Evolutionary conservation across 2,797 vertebrate species (phyloP), one percentile per base, ranked within the genome.

Genomic region (Anguilla anguilla): DNA sequence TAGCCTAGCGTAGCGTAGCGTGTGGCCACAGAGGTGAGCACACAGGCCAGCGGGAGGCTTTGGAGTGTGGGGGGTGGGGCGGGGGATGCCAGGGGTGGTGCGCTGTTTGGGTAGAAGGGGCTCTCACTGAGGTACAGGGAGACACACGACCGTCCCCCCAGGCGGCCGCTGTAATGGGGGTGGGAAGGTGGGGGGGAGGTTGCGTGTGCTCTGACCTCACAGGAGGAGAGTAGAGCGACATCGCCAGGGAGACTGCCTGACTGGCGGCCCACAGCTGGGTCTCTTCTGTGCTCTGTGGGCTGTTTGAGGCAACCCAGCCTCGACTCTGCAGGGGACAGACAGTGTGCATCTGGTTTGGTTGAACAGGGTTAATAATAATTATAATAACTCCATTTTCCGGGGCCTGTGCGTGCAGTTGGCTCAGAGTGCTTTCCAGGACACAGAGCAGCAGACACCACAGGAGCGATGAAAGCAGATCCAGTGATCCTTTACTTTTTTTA

Each of bases 101-200:
- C 74, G 15, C 31, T 89, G 86, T 85, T 89, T 86, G 79, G 25
- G 74, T 83, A 74, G 74, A 72, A 57, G 82, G 25, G 22, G 35
- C 79, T 67, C 81, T n/a, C 82, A 64, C 59, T 74, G 67, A 83
- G 31, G 35, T 77, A 57, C 25, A 22, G 17, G 74, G 74, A 11
- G 51, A 25, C 53, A 49, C 22, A 11, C 6, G 53, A 6, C 2
- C 4, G 85, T 11, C 51, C 88, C n/a, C 88, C 49, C 77, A 77
- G 79, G 84, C 88, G 82, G 89, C 4, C 10, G n/a, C 49, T n/a
- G 51, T 13, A n/a, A 57, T 17, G 46, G 79, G 35, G 35, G n/a
- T n/a, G n/a, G n/a, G n/a, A n/a, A n/a, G n/a, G n/a, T n/a, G n/a
- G n/a, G 46, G 9, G 0, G 51, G 39, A 0, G 39, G 39, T 43